Base-by-base conservation (phyloP, 2,113 vertebrate species). In the Gymnogyps californianus region DNA sequence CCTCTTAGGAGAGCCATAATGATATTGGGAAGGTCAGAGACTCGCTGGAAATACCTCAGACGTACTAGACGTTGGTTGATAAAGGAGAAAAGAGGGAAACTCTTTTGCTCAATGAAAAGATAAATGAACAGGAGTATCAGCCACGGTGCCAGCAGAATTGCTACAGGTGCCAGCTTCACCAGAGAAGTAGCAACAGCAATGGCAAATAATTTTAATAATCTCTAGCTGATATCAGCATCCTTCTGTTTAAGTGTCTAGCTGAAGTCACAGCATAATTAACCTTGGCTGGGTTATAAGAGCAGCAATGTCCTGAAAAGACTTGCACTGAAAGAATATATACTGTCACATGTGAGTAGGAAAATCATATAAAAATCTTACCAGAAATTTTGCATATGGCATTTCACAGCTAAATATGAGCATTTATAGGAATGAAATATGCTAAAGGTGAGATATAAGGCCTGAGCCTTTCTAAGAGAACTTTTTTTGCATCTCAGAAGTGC, bases 241-340 rank as follows among this genome's bases (percentile, higher is more conserved):
- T 79, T 80, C 78, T 93, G 25, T 62, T 95, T 29, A 74, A 93
- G 15, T 42, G 66, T 46, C 62, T 46, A 62, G 16, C 44, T 79
- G 55, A 90, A 94, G 79, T 77, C 66, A 86, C 54, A 80, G 49
- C 8, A 85, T 90, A 83, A 93, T 94, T 90, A 92, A 86, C 62
- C 58, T 87, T 83, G 70, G 3, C 40, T 77, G 34, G 31, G 9
- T 61, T 88, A 25, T 79, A 72, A 69, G 70, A 66, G 51, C 90
- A 90, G 46, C 66, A 91, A 42, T 62, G 21, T 83, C 59, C 64
- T 86, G 62, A 80, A 79, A 42, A 93, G 54, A 38, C 21, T 44
- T 69, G 57, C 72, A 52, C 61, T 28, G 46, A 71, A 82, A 71
- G 65, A 75, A 82, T 67, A 51, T 31, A 38, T 47, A 38, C 40